Percentiles rank a stretch among this genome's conserved stretches.
Evolutionary conservation across 2,888 invertebrate species (phyloP).

Genomic region (Zelleria hepariella): DNA sequence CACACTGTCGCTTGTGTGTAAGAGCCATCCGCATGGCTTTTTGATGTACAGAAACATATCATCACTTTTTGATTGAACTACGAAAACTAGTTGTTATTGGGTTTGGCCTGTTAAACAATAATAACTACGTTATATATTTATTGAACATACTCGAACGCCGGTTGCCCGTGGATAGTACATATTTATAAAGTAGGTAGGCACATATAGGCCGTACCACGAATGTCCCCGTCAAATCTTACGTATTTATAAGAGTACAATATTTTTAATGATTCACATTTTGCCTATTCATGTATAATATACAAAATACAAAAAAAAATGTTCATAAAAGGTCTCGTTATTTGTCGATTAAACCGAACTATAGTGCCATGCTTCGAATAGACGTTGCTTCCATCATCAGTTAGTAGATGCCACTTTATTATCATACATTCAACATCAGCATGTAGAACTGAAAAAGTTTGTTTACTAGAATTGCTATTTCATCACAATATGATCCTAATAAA

Average conservation of each 20-base stretch:
- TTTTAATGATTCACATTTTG: slow-evolving; percentile 68
- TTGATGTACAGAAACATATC: no score
- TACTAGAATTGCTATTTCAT: no score
- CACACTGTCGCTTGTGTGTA: no score
- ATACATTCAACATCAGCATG: neutral
- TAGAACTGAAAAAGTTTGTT: neutral
- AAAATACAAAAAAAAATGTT: slow-evolving; percentile 55
- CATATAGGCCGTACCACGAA: slow-evolving; percentile 36
- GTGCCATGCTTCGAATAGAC: neutral
- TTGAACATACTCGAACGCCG: slow-evolving; percentile 5
- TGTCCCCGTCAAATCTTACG: slow-evolving; percentile 41
- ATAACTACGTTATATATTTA: slow-evolving; percentile 14
- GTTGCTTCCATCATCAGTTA: neutral
- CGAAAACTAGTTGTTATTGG: no score
- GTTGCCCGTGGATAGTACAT: slow-evolving; percentile 19
- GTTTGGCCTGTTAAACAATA: slow-evolving; percentile 20
- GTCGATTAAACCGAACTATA: slow-evolving; percentile 1
- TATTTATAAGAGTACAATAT: slow-evolving; percentile 58
- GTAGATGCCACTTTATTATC: neutral
- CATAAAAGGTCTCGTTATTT: slow-evolving; percentile 41
- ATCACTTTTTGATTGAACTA: no score
- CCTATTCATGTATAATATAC: slow-evolving; percentile 70
- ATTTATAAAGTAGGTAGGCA: slow-evolving; percentile 31
- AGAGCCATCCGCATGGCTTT: no score
- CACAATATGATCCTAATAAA: no score